Base-by-base conservation (phyloP, 1,140 invertebrate genomes). In the Cydia splendana region DNA sequence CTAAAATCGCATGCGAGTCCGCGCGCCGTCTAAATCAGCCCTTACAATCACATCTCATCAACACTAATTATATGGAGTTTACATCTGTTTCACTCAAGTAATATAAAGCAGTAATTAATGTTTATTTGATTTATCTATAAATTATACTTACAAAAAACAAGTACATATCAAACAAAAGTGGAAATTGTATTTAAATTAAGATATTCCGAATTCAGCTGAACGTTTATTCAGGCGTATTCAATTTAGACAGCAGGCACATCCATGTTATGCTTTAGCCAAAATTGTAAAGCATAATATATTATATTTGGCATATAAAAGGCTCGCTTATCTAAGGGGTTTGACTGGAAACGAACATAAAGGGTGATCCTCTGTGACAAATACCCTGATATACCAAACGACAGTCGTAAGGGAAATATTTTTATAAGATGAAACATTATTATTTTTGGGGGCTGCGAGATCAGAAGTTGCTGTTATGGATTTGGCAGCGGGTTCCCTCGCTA, bases 371-470 rank as follows among this genome's bases (percentile, higher is more conserved):
- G 90, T 93, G 91, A 93, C 91, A 93, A 93, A 93, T 93, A 92
- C 86, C 85, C 91, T 92, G 91, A 93, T 93, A 92, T 91, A 93
- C 91, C 86, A 90, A 88, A 85, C 86, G 91, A 90, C 90, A 91
- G 88, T 89, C 90, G 91, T 91, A 90, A 91, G 88, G 88, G 87
- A 91, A 93, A 93, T 93, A 93, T 93, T 93, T 93, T 93, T 92
- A 93, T 93, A 93, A 93, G 91, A 93, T 93, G 91, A 93, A 93
- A 93, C 91, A 92, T 93, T 93, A 93, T 93, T 93, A 93, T 92
- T 92, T 93, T 89, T 92, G 87, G 91, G 90, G 91, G 87, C 83
- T 87, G 80, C 83, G 85, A 88, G 90, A 91, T 91, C 91, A 92
- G 86, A 88, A 86, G 84, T 88, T 84, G 80, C 80, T 80, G 75